A percentile compares a stretch with the other conserved stretches of the same genome.
phyloP scores from a whole-genome alignment of 1,140 invertebrate genomes.

The Temnothorax curvispinosus region DNA sequence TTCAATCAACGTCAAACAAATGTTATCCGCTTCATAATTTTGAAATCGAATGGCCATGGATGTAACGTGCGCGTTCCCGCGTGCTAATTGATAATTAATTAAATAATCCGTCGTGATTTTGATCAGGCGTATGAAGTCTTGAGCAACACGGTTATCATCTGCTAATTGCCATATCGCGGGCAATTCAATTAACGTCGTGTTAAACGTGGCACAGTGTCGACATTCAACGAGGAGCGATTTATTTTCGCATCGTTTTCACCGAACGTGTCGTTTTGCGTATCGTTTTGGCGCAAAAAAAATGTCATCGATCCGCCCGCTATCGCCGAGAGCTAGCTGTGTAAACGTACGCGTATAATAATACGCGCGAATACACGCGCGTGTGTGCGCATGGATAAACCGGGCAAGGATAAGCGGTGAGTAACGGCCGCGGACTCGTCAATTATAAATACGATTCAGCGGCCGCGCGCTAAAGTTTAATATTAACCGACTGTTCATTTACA shows the following conservation, averaged over 20 bases:
- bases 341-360: not conserved
- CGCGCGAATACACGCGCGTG: not conserved
- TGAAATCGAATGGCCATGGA: not conserved
- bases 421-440: slow-evolving; percentile 68
- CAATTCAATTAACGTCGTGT: slow-evolving; percentile 51
- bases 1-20: not conserved
- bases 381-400: slow-evolving; percentile 31
- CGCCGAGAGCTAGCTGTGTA: not conserved
- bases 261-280: not conserved
- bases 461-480: slow-evolving; percentile 66
- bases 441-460: slow-evolving; percentile 70
- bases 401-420: slow-evolving; percentile 64
- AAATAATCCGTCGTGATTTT: slow-evolving; percentile 35
- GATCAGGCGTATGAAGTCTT: slow-evolving; percentile 26
- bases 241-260: not conserved
- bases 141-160: slow-evolving; percentile 63
- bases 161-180: slow-evolving; percentile 52
- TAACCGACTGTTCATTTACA: slow-evolving; percentile 66
- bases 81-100: slow-evolving; percentile 64
- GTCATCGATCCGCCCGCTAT: slow-evolving; percentile 24
- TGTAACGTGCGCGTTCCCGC: not conserved
- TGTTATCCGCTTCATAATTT: not conserved
- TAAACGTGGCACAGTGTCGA: not conserved
- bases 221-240: slow-evolving; percentile 6
- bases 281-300: not conserved